These are phyloP conservation scores for Clarias platycephalus DNA, from an alignment of 2,797 vertebrate genomes.

Conservation along the genomic window DNA sequence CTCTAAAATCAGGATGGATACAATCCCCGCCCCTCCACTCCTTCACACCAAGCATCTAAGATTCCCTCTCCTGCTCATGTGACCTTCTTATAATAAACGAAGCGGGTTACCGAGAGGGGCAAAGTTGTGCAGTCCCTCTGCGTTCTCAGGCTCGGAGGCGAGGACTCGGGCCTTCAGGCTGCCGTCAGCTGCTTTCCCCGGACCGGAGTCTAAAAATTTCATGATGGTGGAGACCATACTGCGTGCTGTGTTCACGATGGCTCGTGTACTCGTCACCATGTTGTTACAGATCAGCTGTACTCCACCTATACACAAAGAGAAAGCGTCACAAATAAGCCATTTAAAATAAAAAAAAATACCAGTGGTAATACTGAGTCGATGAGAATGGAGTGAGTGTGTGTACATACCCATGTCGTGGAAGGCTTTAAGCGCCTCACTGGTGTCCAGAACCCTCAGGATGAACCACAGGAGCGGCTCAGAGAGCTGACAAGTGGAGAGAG, in stretches of 20 bases:
- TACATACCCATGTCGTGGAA: slow-evolving; percentile 96
- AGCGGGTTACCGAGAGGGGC: slow-evolving; percentile 84
- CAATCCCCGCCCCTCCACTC: background rate
- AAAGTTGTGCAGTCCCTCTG: slow-evolving; percentile 98
- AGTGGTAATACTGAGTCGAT: no score
- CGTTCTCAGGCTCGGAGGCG: slow-evolving; percentile 95
- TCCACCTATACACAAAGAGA: slow-evolving; percentile 76
- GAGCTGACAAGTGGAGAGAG: slow-evolving; percentile 95
- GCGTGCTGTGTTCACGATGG: slow-evolving; percentile 97
- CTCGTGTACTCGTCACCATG: slow-evolving; percentile 99
- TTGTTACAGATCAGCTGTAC: slow-evolving; percentile 99
- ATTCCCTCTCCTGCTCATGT: background rate
- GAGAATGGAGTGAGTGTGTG: background rate
- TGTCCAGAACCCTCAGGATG: slow-evolving; percentile 95
- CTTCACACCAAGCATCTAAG: background rate
- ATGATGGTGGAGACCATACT: slow-evolving; percentile 99
- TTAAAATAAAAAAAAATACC: background rate
- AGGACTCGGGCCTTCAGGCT: slow-evolving; percentile 93
- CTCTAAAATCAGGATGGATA: background rate
- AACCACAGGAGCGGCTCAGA: slow-evolving; percentile 99
- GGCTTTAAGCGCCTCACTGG: slow-evolving; percentile 94
- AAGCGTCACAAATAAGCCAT: background rate
- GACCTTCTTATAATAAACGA: background rate
- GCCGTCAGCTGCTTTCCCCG: slow-evolving; percentile 89
- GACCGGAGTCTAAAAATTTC: slow-evolving; percentile 97